Base-by-base conservation (phyloP, 2,113 vertebrate genomes). In the Aegithalos caudatus region DNA sequence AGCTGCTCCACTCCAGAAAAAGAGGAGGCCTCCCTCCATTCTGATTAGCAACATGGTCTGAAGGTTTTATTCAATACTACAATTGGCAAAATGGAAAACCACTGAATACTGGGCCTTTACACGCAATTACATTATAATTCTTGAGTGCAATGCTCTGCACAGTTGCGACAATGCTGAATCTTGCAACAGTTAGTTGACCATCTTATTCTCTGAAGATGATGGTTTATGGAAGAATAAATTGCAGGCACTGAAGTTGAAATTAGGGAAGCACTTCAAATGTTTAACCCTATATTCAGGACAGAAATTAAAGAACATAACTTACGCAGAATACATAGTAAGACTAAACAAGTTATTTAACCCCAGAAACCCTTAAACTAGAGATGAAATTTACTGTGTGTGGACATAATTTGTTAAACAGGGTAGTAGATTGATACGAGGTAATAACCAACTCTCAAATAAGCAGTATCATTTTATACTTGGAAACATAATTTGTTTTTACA, bases 1-100 rank as follows among this genome's bases (percentile, higher is more conserved):
- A 87, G 93, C 92, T 96, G 74, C 51, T 89, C 50, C 60, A 38
- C 80, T 92, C 57, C 86, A 88, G 72, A 83, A 53, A 48, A 96
- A 77, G 92, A 92, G 54, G 28, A 81, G 22, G 14, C 23, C 38
- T 90, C 81, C 86, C 78, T 71, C 51, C 57, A 37, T 95, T 94
- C 79, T 90, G 69, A 88, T 92, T 85, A 95, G 66, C 64, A 85
- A 44, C 25, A 50, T 21, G 54, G 50, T 88, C 92, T 86, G 69
- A 51, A 82, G 65, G 35, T 88, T 85, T 92, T 83, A 61, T 83
- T 90, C 92, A 83, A 56, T 17, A 28, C 76, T 71, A 64, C n/a
- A 82, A 71, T 14, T 81, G 82, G 37, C 56, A 91, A 81, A 44
- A 80, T 19, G 51, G 87, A 28, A 95, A 76, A 27, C 42, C 50